Percentiles rank a stretch among this genome's conserved stretches.
These are phyloP conservation scores for Verasper variegatus DNA, from an alignment of 2,113 vertebrate genomes.

Conservation along the genomic window DNA sequence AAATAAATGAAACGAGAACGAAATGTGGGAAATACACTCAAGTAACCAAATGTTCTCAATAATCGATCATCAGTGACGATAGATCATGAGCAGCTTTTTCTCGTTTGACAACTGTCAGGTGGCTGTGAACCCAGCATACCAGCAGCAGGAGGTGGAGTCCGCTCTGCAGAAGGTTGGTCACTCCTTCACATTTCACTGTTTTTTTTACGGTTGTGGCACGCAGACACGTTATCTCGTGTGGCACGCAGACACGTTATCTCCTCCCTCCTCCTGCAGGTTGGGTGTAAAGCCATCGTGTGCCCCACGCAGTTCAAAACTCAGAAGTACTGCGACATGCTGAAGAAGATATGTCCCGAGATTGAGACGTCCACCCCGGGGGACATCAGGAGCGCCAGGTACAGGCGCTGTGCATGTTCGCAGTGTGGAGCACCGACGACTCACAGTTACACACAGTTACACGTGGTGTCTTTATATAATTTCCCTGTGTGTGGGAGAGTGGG, in stretches of 20 bases:
- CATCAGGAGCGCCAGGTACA: constrained; percentile 89
- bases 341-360: constrained; percentile 89
- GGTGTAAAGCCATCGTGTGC: constrained; percentile 91
- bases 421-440: no score
- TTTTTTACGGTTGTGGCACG: accelerated
- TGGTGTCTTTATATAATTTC: no score
- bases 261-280: constrained; percentile 80
- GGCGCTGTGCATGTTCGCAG: no score
- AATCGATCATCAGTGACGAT: no score
- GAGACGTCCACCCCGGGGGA: constrained; percentile 83
- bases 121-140: constrained; percentile 93
- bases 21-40: no score
- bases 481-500: no score
- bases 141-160: constrained; percentile 86
- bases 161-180: constrained; percentile 85
- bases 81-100: no score
- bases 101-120: constrained; percentile 79
- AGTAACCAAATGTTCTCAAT: no score
- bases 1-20: no score
- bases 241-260: not conserved
- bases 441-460: no score
- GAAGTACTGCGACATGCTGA: constrained; percentile 90
- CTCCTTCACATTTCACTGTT: not conserved
- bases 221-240: not conserved
- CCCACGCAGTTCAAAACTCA: constrained; percentile 89